Evolutionary conservation across 2,888 invertebrate genomes (phyloP), one percentile per base, ranked within the genome.

Genomic region (Bibio marci): DNA sequence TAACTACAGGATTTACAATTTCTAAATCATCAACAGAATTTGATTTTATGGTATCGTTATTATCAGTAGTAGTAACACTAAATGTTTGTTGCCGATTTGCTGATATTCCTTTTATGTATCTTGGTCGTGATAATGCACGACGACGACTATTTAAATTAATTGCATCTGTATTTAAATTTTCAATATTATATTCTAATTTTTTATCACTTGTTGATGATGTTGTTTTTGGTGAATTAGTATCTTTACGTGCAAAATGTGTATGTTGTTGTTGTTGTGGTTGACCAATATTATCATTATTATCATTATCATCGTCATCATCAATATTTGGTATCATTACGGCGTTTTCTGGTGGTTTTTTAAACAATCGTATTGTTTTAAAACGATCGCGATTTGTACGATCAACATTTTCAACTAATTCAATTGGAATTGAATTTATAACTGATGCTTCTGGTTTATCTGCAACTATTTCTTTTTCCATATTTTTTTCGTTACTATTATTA

Each of bases 311-410:
- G 2, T 4, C 11, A 6, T 33, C 37, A 14, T 32, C 41, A 14
- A 30, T 18, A 34, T 37, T 35, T n/a, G 41, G 38, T 18, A 39
- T 27, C 15, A 27, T 36, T 26, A 36, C n/a, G 17, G 17, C 32
- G 15, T 39, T 37, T 27, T 39, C 45, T 38, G 46, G 40, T 37
- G 48, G 45, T 48, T 41, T 45, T 37, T 52, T 57, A 17, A 53
- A 53, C 39, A 62, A 56, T 48, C 59, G 55, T 40, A 60, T 61
- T n/a, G 62, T 62, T 49, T 59, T 61, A 41, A 62, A 62, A 18
- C 62, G 58, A 44, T 62, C 60, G 12, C 59, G 56, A 50, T 61
- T 57, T 13, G 6, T 22, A 22, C 22, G 22, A 38, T 14, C 32
- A 30, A 12, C 12, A 31, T 30, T 37, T 31, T 38, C 38, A 15